These are phyloP conservation scores for Bombus pyrosoma DNA, from an alignment of 1,140 invertebrate species.

Conservation along the genomic window DNA sequence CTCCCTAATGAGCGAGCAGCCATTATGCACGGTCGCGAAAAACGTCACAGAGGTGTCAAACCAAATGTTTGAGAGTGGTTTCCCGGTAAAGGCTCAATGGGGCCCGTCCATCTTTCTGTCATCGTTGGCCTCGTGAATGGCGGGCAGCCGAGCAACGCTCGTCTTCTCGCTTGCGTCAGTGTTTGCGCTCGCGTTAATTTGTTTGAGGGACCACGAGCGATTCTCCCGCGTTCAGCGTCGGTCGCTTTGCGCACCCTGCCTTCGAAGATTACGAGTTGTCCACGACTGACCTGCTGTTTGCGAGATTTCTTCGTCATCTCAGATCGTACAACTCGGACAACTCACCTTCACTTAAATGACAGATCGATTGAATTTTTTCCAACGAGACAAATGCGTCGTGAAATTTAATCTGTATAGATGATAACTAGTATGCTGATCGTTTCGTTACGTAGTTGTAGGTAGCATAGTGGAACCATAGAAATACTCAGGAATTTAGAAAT, in stretches of 20 bases:
- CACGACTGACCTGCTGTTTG: background rate
- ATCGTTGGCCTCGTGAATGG: conserved; percentile 20
- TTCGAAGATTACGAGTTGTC: background rate
- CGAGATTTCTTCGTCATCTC: conserved; percentile 12
- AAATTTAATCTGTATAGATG: background rate
- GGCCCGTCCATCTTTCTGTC: conserved; percentile 37
- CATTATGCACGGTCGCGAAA: conserved; percentile 30
- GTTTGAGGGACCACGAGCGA: conserved; percentile 14
- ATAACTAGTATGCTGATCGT: too few species aligned
- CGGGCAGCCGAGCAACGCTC: background rate
- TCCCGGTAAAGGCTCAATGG: conserved; percentile 40
- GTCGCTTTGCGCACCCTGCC: background rate
- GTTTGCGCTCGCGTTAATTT: conserved; percentile 47
- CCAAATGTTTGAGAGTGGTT: conserved; percentile 49
- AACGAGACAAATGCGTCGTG: background rate
- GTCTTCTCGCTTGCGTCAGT: conserved; percentile 14
- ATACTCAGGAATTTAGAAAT: too few species aligned
- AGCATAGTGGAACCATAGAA: too few species aligned
- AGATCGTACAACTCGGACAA: background rate
- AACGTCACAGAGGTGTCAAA: conserved; percentile 41
- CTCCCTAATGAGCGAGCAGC: conserved; percentile 27
- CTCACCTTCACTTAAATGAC: background rate
- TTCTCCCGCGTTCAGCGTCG: background rate
- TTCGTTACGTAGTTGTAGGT: too few species aligned
- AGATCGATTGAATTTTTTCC: background rate